These are phyloP conservation scores for Ferdinandea cuprea DNA, from an alignment of 2,888 invertebrate genomes.

Conservation along the genomic window DNA sequence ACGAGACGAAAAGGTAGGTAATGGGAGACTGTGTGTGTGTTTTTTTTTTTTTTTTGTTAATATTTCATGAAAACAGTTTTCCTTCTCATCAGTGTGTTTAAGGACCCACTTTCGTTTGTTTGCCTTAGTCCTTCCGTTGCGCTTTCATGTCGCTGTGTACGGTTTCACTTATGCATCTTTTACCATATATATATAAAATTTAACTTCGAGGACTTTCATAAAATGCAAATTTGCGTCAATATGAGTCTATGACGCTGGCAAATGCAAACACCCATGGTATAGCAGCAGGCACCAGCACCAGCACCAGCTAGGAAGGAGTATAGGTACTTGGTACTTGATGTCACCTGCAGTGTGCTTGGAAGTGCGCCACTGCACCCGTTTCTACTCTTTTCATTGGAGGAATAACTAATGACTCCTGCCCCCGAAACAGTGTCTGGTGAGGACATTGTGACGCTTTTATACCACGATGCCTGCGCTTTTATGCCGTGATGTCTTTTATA, in stretches of 20 bases:
- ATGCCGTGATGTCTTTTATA: constrained; percentile 27
- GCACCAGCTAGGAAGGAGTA: constrained; percentile 31
- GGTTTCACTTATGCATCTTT: constrained; percentile 73
- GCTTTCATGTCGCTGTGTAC: constrained; percentile 69
- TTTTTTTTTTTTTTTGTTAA: constrained; percentile 44
- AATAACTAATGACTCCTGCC: constrained; percentile 64
- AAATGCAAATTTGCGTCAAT: constrained; percentile 73
- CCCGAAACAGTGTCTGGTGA: constrained; percentile 34
- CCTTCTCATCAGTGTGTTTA: constrained; percentile 73
- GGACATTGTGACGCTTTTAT: constrained; percentile 39
- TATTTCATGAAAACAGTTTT: constrained; percentile 73
- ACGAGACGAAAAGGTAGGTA: constrained; percentile 30
- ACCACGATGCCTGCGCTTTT: constrained; percentile 1
- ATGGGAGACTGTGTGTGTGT: too few species aligned
- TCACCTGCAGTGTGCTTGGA: constrained; percentile 50
- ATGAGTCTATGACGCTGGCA: constrained; percentile 57
- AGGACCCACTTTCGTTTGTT: constrained; percentile 74
- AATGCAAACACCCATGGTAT: constrained; percentile 57
- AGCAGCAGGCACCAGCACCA: too few species aligned
- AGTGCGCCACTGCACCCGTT: constrained; percentile 41
- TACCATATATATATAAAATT: constrained; percentile 69
- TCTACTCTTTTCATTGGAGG: constrained; percentile 46
- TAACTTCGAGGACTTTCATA: constrained; percentile 69
- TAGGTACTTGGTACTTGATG: constrained; percentile 47
- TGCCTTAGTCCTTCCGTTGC: constrained; percentile 67